Percentiles rank a stretch among this genome's conserved stretches.
Evolutionary conservation across 2,113 vertebrate species (phyloP).

Genomic region (Mellivora capensis): DNA sequence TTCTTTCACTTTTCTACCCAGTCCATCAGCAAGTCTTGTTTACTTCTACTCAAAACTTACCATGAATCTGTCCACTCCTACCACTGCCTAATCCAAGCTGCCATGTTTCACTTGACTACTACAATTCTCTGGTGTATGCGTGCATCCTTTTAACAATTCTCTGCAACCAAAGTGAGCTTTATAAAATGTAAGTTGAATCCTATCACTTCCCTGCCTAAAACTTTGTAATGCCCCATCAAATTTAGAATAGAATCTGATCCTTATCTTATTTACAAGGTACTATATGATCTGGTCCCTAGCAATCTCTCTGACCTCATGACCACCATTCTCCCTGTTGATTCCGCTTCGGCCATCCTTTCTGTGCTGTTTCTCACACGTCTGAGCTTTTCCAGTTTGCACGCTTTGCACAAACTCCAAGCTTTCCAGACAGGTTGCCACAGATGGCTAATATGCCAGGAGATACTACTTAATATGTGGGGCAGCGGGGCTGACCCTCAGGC

Average conservation of each 20-base stretch:
- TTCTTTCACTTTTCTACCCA: not conserved
- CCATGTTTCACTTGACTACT: not conserved
- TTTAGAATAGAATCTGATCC: not conserved
- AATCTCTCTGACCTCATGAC: not conserved
- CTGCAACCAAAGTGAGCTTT: not conserved
- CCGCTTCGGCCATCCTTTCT: not conserved
- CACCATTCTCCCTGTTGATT: not conserved
- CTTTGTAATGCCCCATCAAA: not conserved
- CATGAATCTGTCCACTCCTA: not conserved
- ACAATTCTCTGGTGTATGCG: not conserved
- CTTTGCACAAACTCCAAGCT: not conserved
- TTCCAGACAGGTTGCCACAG: not conserved
- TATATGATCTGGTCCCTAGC: not conserved
- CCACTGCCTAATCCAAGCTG: not conserved
- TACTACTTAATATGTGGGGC: not conserved
- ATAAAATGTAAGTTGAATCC: not conserved
- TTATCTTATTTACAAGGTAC: not conserved
- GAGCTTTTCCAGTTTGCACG: not conserved
- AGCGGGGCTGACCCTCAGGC: not conserved
- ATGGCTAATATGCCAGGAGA: not conserved
- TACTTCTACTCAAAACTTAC: not conserved
- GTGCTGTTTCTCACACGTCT: not conserved
- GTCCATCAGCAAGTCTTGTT: not conserved
- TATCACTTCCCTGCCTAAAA: not conserved
- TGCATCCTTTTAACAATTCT: not conserved